Evolutionary conservation across 1,140 invertebrate species (phyloP), one percentile per base, ranked within the genome.

Genomic region (Leptopilina boulardi): DNA sequence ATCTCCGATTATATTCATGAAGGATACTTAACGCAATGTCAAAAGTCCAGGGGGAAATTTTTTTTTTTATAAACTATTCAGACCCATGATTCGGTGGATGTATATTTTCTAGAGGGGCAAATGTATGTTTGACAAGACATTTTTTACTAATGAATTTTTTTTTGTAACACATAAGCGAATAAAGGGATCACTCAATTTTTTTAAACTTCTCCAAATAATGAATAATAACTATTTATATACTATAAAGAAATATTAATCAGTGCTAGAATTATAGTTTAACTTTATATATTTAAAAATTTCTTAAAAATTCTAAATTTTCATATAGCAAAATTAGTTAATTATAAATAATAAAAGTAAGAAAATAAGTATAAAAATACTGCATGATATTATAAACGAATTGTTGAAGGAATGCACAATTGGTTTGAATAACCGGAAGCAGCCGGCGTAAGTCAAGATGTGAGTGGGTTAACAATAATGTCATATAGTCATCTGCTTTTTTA

Each of bases 351-450:
- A 38, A 30, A 30, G 2, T 30, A 30, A 30, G 34, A 8, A 38
- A 38, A 38, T 9, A 38, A 38, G 9, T 38, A 6, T 38, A 38
- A 38, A 38, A 38, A 38, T 38, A 8, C 34, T 9, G 34, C 5
- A 38, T 38, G 34, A 6, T 4, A 38, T 18, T 8, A 18, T 18
- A 59, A 23, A 6, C 3, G 21, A 66, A 21, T 56, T 56, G n/a
- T 41, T 30, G 26, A 21, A 21, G 9, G 19, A 21, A 1, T 44
- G 13, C 42, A 71, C 15, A 42, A 41, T 71, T 38, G 34, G 54
- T 78, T 79, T 80, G 77, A 78, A 79, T 80, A 84, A 86, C 86
- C 84, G 85, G 86, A 87, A 87, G 74, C 86, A 87, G 86, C 86
- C 86, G 86, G 86, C 86, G 84, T 85, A 84, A 86, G 83, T 72